Base-by-base conservation (phyloP, 2,797 vertebrate species). In the Orestias chungarensis region DNA sequence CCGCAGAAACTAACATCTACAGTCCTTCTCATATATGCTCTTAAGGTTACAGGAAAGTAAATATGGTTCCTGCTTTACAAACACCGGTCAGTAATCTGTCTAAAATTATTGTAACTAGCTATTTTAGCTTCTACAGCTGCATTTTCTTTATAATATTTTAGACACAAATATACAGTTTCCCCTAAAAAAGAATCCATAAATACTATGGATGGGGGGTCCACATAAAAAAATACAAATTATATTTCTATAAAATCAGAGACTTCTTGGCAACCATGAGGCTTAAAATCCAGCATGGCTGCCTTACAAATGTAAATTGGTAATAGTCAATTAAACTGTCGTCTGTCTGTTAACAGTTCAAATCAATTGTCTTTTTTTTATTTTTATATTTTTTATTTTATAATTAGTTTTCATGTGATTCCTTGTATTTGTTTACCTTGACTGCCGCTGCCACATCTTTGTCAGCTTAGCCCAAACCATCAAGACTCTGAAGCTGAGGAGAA, bases 391-490 rank as follows among this genome's bases (percentile, higher is more conserved):
- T n/a, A n/a, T n/a, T n/a, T n/a, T n/a, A n/a, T n/a, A n/a, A n/a
- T n/a, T 35, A 14, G 33, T 74, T 29, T 61, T 35, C n/a, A 1
- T 65, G 17, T 64, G 4, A 43, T 49, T 10, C 65, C 6, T 62
- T 66, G 20, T 23, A 35, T 38, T 20, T 75, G 46, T 90, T 94
- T 94, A 81, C 95, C 95, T 96, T 96, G 92, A 96, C 93, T 83
- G 64, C 72, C 33, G 64, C 74, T 72, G 82, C 35, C 35, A 97
- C 95, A 96, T 96, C 89, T 96, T 97, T 85, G 94, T 97, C 86
- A 97, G 96, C 80, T 87, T 96, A 82, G 96, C 96, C 86, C 96
- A 96, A 94, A 97, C 96, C 71, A 96, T 97, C 89, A 96, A 96
- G 87, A 96, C 94, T 15, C 92, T 97, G 57, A 96, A 96, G 79